These are phyloP conservation scores for Megatriorchis doriae DNA, from an alignment of 2,113 vertebrate genomes.

Conservation along the genomic window DNA sequence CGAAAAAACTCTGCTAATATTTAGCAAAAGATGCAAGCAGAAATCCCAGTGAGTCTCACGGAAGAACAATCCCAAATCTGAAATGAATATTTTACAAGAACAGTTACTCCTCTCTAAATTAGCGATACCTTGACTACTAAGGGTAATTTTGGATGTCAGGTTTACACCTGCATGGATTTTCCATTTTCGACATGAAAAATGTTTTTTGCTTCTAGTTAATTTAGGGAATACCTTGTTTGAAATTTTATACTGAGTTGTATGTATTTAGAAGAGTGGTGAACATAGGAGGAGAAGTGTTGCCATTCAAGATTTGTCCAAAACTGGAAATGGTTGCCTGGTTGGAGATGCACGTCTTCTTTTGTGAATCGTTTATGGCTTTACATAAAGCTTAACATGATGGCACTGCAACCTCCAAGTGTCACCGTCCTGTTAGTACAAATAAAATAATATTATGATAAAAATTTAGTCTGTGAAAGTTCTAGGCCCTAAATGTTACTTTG, in stretches of 20 bases:
- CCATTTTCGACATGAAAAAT: background rate
- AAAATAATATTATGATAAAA: background rate
- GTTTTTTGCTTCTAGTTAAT: background rate
- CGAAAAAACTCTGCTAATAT: background rate
- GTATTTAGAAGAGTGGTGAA: background rate
- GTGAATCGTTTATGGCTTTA: background rate
- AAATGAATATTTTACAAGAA: background rate
- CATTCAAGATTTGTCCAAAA: background rate
- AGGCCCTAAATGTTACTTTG: background rate
- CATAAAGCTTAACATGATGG: background rate
- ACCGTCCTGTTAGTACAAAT: background rate
- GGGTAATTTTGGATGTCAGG: background rate
- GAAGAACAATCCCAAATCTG: background rate
- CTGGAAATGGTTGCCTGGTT: background rate
- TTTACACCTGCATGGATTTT: background rate
- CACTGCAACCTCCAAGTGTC: background rate
- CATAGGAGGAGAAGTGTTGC: background rate
- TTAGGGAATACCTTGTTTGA: background rate
- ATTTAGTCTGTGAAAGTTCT: background rate
- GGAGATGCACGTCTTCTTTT: background rate
- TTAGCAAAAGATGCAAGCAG: background rate
- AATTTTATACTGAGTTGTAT: background rate
- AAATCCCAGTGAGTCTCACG: background rate
- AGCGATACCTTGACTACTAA: background rate
- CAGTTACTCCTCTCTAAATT: background rate